phyloP scores from a whole-genome alignment of 2,113 vertebrate genomes.

The Tupaia tana region DNA sequence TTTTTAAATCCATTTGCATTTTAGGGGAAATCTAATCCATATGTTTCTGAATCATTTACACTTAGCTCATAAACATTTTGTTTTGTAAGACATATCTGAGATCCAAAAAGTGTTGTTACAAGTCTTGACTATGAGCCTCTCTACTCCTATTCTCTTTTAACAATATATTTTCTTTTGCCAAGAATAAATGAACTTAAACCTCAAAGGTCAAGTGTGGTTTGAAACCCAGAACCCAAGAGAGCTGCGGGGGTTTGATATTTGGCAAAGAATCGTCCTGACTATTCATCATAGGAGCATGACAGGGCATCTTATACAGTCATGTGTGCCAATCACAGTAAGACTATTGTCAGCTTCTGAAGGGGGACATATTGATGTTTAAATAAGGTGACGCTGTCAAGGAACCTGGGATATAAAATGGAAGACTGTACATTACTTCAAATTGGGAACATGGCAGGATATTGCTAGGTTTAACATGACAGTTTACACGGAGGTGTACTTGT shows the following conservation, averaged over 20 bases:
- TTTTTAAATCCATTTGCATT: slow-evolving; percentile 73
- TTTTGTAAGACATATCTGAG: slow-evolving; percentile 66
- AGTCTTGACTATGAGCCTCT: slow-evolving; percentile 51
- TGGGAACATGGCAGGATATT: background rate
- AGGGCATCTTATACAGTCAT: background rate
- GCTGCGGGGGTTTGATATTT: background rate
- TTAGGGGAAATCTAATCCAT: slow-evolving; percentile 69
- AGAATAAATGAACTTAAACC: slow-evolving; percentile 58
- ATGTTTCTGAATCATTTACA: slow-evolving; percentile 77
- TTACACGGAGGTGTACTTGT: background rate
- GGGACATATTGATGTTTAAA: background rate
- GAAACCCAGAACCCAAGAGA: slow-evolving; percentile 65
- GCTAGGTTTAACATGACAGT: background rate
- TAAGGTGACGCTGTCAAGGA: background rate
- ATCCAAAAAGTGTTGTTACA: slow-evolving; percentile 72
- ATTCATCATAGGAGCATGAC: background rate
- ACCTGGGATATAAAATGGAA: background rate
- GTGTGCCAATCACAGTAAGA: background rate
- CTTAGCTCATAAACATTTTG: slow-evolving; percentile 77
- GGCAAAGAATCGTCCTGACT: slow-evolving; percentile 35
- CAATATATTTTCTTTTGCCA: slow-evolving; percentile 63
- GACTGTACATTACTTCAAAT: background rate
- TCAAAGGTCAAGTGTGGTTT: slow-evolving; percentile 67
- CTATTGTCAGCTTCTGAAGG: background rate
- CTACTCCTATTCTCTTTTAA: slow-evolving; percentile 64